Conservation (phyloP, 2,113 vertebrate genomes). For the Acrocephalus arundinaceus region DNA sequence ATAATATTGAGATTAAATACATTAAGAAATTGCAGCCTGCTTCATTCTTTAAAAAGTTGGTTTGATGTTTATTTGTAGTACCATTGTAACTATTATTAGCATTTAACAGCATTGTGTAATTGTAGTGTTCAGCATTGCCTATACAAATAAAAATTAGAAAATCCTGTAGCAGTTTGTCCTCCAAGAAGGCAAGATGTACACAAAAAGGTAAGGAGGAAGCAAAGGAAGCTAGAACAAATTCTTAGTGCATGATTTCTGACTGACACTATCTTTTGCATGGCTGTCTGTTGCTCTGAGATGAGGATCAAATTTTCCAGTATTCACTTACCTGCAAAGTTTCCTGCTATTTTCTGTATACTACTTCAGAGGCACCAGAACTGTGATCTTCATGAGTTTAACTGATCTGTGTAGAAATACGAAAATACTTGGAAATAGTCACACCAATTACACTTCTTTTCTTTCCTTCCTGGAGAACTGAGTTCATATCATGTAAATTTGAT, state of each 20-base stretch:
- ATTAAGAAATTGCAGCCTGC: neutral
- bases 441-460: neutral
- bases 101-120: neutral
- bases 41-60: neutral
- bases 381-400: neutral
- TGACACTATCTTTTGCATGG: neutral
- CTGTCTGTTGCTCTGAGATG: neutral
- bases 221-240: neutral
- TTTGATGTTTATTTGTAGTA: neutral
- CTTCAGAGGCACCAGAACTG: neutral
- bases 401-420: neutral
- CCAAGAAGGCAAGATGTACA: neutral
- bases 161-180: neutral
- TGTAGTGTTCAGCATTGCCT: neutral
- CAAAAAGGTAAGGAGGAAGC: neutral
- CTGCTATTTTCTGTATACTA: neutral
- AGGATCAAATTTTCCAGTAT: neutral
- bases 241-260: neutral
- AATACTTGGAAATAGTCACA: neutral
- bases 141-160: neutral
- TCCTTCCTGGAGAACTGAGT: neutral
- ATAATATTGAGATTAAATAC: neutral
- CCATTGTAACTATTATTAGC: neutral
- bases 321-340: neutral
- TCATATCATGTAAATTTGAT: neutral